Evolutionary conservation across 2,113 vertebrate genomes (phyloP).

Genomic region (Halcyon malimbica): DNA sequence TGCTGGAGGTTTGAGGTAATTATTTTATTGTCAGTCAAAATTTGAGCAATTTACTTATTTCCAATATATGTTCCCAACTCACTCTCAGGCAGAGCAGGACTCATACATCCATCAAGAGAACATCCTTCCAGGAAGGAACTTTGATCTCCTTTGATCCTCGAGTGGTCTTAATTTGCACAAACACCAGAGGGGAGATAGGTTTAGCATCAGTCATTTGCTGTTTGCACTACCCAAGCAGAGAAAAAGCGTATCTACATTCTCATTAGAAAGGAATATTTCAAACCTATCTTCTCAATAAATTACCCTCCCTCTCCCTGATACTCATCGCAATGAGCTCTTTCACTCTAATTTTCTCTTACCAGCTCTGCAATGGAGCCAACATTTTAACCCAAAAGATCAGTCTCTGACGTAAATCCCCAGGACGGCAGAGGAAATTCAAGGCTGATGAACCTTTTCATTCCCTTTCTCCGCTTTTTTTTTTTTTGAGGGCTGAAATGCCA

Average conservation of each 20-base stretch:
- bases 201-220: not conserved
- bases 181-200: not conserved
- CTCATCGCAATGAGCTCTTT: not conserved
- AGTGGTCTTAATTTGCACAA: not conserved
- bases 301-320: not conserved
- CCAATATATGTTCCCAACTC: not conserved
- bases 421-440: not conserved
- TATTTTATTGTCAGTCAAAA: slow-evolving; percentile 9
- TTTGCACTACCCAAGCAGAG: not conserved
- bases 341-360: not conserved
- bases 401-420: not conserved
- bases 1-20: slow-evolving; percentile 27
- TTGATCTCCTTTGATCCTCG: not conserved
- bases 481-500: not conserved
- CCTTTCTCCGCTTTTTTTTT: not conserved
- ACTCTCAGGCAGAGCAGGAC: not conserved
- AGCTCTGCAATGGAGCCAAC: not conserved
- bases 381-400: slow-evolving; percentile 13
- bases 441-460: not conserved
- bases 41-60: slow-evolving; percentile 16
- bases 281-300: not conserved
- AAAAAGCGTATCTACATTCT: not conserved
- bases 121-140: not conserved
- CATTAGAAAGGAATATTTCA: not conserved
- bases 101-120: not conserved